A percentile compares a stretch with the other conserved stretches of the same genome.
phyloP scores from a whole-genome alignment of 2,888 invertebrate species.

The Cistogaster globosa region DNA sequence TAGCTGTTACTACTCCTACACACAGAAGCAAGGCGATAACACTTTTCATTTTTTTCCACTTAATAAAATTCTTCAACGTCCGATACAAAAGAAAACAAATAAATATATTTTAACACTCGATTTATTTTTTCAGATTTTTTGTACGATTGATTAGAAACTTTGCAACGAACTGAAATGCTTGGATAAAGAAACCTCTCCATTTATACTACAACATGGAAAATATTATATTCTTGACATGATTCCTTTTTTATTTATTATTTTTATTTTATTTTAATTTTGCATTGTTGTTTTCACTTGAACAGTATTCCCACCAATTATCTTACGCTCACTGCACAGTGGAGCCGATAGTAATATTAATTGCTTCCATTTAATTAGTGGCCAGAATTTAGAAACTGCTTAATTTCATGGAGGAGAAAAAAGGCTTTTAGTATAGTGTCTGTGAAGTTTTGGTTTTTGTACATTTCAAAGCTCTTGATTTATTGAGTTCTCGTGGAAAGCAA shows the following conservation, averaged over 20 bases:
- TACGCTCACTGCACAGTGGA: constrained; percentile 15
- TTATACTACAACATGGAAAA: constrained; percentile 64
- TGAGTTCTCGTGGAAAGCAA: too few species aligned
- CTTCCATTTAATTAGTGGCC: too few species aligned
- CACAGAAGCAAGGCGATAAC: constrained; percentile 38
- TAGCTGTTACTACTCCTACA: constrained; percentile 55
- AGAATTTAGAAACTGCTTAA: too few species aligned
- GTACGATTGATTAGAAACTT: constrained; percentile 61
- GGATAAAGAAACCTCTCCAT: constrained; percentile 61
- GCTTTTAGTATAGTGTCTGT: too few species aligned
- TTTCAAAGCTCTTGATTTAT: too few species aligned
- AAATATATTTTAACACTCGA: neutral
- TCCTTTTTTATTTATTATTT: constrained; percentile 34
- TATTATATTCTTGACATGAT: constrained; percentile 67
- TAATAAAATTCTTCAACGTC: too few species aligned
- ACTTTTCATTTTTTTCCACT: constrained; percentile 46
- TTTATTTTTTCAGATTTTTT: constrained; percentile 8
- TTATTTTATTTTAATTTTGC: constrained; percentile 16
- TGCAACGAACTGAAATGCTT: constrained; percentile 64
- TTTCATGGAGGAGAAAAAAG: too few species aligned
- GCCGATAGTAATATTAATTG: too few species aligned
- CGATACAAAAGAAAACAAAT: neutral
- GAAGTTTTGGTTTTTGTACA: too few species aligned
- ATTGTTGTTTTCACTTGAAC: constrained; percentile 32
- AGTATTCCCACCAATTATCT: constrained; percentile 52